Base-by-base conservation (phyloP, 2,888 invertebrate species). In the Volucella bombylans region DNA sequence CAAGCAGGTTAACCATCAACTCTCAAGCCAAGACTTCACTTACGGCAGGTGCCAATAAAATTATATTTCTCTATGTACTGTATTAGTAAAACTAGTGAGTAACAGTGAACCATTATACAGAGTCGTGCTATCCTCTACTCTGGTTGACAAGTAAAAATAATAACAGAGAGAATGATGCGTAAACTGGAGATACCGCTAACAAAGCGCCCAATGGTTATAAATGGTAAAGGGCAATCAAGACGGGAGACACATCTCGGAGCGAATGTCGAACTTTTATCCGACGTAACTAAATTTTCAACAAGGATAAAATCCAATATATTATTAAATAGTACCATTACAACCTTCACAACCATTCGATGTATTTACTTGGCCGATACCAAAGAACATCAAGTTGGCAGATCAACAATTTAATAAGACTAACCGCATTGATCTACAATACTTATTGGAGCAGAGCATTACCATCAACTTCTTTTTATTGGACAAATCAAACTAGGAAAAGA, bases 231-330 rank as follows among this genome's bases (percentile, higher is more conserved):
- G 41, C 14, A 38, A 57, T n/a, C 15, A 15, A 50, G 15, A n/a
- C 11, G 50, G 2, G 15, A 50, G 2, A 15, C 50, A 15, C 50
- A 14, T 49, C 4, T 10, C n/a, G 14, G 57, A 57, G 11, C 39
- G 6, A 57, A 57, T 10, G 9, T 57, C 14, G 9, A 11, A 3
- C 4, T 39, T 2, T 12, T 31, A 39, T 57, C 57, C 23, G 12
- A 41, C 14, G 57, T 41, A 10, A 57, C 57, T 2, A n/a, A 57
- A n/a, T 57, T 39, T 9, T 14, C 23, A 39, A 57, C 57, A 39
- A 39, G 57, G 39, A 23, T 41, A 10, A 41, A 57, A 57, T 41
- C 57, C 11, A 41, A 41, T 18, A 39, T 41, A n/a, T 11, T 41
- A 39, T 57, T 15, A 57, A 12, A 41, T 57, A n/a, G 14, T 57